Base-by-base conservation (phyloP, 2,113 vertebrate species). In the Cyphotilapia sp. region DNA sequence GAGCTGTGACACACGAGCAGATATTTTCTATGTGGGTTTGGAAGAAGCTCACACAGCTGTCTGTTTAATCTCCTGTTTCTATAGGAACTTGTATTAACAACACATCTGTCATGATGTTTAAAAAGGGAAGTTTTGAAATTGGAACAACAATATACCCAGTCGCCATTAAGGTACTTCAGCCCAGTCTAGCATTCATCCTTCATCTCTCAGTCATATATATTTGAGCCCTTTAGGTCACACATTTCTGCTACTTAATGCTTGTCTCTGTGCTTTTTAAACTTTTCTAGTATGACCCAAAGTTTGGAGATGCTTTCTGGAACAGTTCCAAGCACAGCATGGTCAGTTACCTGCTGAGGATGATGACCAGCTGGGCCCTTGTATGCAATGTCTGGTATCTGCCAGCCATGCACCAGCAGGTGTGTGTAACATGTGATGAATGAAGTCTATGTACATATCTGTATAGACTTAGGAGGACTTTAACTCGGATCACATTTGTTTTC, bases 51-150 rank as follows among this genome's bases (percentile, higher is more conserved):
- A 85, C 66, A 86, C 33, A 54, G 5, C 12, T 42, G 24, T 69
- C 57, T 35, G 8, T 84, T 91, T 87, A 76, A 86, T 87, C 35
- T 45, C 38, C 9, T 42, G 2, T 13, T 86, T 93, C 88, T 76
- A 35, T 89, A 99, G 99, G 99, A 84, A 99, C 99, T 80, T 99
- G 99, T 82, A 95, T 99, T 92, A 99, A 99, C 87, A 99, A 99
- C 91, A 99, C 99, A 6, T 99, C 99, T 1, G 99, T 99, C 82
- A 99, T 99, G 99, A 99, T 99, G 99, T 99, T 99, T 94, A 99
- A 99, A 95, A 99, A 99, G 88, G 99, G 99, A 88, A 99, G 99
- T 93, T 99, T 99, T 96, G 99, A 99, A 97, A 98, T 99, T 17
- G 99, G 98, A 96, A 97, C 97, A 3, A 98, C 97, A 3, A 99